Conservation (phyloP, 2,113 vertebrate species). For the Odontesthes bonariensis region DNA sequence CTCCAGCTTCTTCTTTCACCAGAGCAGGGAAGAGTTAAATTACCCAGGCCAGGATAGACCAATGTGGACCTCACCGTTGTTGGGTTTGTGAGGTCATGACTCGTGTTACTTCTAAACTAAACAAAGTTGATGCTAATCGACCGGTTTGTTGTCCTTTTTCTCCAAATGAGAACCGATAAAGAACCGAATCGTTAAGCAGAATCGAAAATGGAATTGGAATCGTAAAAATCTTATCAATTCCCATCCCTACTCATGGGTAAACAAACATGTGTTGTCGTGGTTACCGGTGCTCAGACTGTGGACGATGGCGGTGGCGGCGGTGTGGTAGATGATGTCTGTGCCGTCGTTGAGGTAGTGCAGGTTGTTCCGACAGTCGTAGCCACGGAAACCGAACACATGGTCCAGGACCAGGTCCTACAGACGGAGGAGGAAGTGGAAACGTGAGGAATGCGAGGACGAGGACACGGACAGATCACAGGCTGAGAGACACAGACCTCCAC, state of each 20-base stretch:
- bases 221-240: no score
- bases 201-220: no score
- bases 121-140: no score
- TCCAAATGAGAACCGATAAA: no score
- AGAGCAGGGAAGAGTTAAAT: no score
- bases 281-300: conserved; percentile 93
- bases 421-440: conserved; percentile 13
- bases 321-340: conserved; percentile 94
- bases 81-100: no score
- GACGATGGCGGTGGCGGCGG: conserved; percentile 90
- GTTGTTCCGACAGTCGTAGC: conserved; percentile 96
- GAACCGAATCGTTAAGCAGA: no score
- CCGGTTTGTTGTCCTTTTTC: no score
- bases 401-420: conserved; percentile 92
- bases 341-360: conserved; percentile 98
- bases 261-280: background rate
- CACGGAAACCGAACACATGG: conserved; percentile 95
- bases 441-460: background rate
- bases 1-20: no score
- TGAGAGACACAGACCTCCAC: conserved; percentile 87
- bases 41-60: no score
- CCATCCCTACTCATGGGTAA: background rate
- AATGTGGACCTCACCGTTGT: no score
- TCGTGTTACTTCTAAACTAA: no score
- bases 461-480: background rate